Evolutionary conservation across 2,888 invertebrate genomes (phyloP).

Genomic region (Anticlea derivata): DNA sequence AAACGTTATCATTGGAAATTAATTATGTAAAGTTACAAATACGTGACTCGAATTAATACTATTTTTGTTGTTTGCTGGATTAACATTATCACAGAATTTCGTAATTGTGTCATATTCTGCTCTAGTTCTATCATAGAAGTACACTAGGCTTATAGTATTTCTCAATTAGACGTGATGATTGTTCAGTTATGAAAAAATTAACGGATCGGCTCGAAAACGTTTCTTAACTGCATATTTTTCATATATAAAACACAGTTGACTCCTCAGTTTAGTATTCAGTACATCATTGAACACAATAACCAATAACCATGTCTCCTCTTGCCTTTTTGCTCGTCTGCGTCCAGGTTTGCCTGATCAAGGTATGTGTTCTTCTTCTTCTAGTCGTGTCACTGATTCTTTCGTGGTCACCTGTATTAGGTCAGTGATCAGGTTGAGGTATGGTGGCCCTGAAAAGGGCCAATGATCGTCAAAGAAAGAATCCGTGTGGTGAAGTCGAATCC

Average conservation of each 20-base stretch:
- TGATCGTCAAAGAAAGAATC: too few relatives aligned
- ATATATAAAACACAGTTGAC: constrained; percentile 13
- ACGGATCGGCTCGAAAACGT: neutral
- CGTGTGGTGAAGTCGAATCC: too few relatives aligned
- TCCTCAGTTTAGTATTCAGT: constrained; percentile 16
- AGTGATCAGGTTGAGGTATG: too few relatives aligned
- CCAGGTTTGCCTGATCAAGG: constrained; percentile 48
- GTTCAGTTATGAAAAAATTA: neutral
- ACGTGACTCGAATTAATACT: constrained; percentile 8
- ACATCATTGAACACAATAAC: constrained; percentile 5
- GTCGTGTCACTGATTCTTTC: too few relatives aligned
- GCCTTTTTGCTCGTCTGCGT: constrained; percentile 42
- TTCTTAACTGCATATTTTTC: constrained; percentile 7
- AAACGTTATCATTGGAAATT: neutral
- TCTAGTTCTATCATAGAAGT: too few relatives aligned
- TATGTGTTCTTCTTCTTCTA: too few relatives aligned
- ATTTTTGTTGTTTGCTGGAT: constrained; percentile 7
- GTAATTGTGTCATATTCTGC: too few relatives aligned
- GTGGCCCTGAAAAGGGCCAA: too few relatives aligned
- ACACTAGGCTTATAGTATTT: neutral
- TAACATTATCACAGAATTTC: neutral
- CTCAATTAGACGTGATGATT: constrained; percentile 3
- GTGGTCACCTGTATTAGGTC: too few relatives aligned
- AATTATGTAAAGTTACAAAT: constrained; percentile 11
- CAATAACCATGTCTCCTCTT: constrained; percentile 44